These are phyloP conservation scores for Erebia aethiops DNA, from an alignment of 2,888 invertebrate species.

Conservation along the genomic window DNA sequence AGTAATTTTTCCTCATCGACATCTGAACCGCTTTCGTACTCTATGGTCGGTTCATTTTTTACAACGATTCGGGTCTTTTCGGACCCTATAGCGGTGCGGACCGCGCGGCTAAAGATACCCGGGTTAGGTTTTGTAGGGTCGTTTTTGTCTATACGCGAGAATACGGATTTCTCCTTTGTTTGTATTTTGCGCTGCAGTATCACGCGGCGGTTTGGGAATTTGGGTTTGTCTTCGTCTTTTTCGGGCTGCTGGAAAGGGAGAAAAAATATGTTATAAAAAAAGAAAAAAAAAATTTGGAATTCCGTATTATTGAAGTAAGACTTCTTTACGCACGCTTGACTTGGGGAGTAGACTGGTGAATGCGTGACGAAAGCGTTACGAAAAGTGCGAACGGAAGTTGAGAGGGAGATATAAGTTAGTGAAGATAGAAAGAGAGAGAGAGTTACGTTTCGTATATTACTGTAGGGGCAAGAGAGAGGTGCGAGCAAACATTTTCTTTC, in stretches of 20 bases:
- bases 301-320: no score
- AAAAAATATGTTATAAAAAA: not conserved
- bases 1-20: slow-evolving; percentile 50
- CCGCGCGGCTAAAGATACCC: slow-evolving; percentile 71
- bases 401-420: no score
- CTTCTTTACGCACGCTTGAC: no score
- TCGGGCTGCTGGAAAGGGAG: slow-evolving; percentile 38
- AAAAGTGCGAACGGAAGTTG: no score
- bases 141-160: slow-evolving; percentile 56
- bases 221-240: slow-evolving; percentile 48
- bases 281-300: no score
- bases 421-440: no score
- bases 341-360: no score
- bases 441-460: no score
- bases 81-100: slow-evolving; percentile 59
- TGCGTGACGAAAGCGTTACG: no score
- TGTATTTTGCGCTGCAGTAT: slow-evolving; percentile 61
- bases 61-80: slow-evolving; percentile 50
- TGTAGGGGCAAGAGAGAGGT: no score
- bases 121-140: slow-evolving; percentile 62
- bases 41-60: slow-evolving; percentile 56
- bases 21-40: slow-evolving; percentile 59
- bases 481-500: no score
- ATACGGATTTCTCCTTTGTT: slow-evolving; percentile 58
- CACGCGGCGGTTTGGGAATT: slow-evolving; percentile 66